These are phyloP conservation scores for Omphaloscelis lunosa DNA, from an alignment of 2,888 invertebrate genomes.

Conservation along the genomic window DNA sequence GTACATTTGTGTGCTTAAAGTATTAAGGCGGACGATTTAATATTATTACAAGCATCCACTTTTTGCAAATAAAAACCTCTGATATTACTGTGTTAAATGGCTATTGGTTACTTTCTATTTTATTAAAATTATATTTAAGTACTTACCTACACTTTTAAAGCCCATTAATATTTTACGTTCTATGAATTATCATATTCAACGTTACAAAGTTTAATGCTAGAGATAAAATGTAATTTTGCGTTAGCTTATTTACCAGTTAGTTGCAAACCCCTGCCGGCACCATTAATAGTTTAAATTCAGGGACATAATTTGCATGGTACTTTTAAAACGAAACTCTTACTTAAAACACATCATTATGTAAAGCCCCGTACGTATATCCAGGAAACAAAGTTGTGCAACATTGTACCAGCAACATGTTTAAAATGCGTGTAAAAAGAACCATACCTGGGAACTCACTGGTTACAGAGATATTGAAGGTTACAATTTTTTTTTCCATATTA, in stretches of 20 bases:
- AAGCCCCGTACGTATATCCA: not conserved
- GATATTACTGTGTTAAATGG: too few species aligned
- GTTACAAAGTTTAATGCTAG: not conserved
- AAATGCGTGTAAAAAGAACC: not conserved
- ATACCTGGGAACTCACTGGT: not conserved
- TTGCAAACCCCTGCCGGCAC: not conserved
- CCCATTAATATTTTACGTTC: not conserved
- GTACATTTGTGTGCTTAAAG: too few species aligned
- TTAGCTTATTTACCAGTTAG: not conserved
- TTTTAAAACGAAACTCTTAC: not conserved
- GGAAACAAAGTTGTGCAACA: not conserved
- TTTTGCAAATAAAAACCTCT: too few species aligned
- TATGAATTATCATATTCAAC: not conserved
- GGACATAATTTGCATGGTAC: not conserved
- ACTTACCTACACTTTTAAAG: not conserved
- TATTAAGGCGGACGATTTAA: too few species aligned
- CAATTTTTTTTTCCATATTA: not conserved
- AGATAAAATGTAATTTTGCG: constrained; percentile 3
- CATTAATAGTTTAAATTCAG: not conserved
- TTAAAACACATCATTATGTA: not conserved
- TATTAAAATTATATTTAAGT: not conserved
- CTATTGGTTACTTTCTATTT: not conserved
- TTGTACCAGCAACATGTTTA: not conserved
- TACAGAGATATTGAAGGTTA: not conserved
- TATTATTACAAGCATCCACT: too few species aligned